These are phyloP conservation scores for Amblyraja radiata DNA, from an alignment of 2,797 vertebrate species.

Conservation along the genomic window DNA sequence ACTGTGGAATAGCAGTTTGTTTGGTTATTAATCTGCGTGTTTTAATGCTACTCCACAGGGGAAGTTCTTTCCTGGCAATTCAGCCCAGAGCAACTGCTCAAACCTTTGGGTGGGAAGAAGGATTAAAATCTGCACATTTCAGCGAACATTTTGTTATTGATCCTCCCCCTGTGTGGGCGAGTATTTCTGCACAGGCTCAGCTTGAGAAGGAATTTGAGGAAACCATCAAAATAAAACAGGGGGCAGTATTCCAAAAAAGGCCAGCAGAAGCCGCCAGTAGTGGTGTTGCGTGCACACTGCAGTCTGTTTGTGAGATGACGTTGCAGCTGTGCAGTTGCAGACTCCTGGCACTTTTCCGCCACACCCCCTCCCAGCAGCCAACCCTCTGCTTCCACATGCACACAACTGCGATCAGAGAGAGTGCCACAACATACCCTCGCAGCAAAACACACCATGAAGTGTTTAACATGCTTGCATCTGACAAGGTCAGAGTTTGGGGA, in stretches of 20 bases:
- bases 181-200: neutral
- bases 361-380: neutral
- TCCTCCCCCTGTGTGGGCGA: neutral
- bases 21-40: no score
- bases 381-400: neutral
- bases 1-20: no score
- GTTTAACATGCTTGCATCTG: neutral
- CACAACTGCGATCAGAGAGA: neutral
- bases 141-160: neutral
- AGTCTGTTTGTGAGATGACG: neutral
- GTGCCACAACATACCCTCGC: neutral
- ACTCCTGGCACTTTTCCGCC: neutral
- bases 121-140: neutral
- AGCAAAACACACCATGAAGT: neutral
- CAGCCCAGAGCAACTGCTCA: neutral
- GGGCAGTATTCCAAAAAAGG: neutral
- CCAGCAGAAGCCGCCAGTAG: neutral
- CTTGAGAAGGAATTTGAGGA: neutral
- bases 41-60: neutral
- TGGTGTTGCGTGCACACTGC: neutral
- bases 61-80: neutral
- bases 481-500: neutral
- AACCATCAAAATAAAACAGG: neutral
- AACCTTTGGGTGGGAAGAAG: neutral
- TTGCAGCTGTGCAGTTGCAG: neutral